Evolutionary conservation across 2,888 invertebrate genomes (phyloP).

Genomic region (Embidobia sp.): DNA sequence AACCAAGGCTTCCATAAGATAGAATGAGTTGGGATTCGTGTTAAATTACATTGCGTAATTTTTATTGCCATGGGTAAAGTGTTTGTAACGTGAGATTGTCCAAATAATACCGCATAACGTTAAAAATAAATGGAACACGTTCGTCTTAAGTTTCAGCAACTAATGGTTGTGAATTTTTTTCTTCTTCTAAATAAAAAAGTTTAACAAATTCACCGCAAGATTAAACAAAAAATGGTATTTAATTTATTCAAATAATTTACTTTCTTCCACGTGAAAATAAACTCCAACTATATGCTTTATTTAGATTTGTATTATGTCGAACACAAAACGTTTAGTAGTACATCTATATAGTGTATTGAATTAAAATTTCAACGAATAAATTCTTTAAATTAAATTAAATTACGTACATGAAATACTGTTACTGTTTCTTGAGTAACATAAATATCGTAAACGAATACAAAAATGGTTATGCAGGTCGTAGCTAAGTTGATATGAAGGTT

Average conservation of each 20-base stretch:
- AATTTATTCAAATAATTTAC: too few species aligned
- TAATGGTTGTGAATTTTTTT: too few species aligned
- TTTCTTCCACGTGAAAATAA: too few species aligned
- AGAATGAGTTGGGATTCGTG: conserved; percentile 75
- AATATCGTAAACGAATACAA: conserved; percentile 65
- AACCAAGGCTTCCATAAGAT: conserved; percentile 45
- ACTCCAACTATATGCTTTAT: too few species aligned
- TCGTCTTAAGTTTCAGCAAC: neutral
- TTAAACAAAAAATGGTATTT: too few species aligned
- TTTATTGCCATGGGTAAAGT: conserved; percentile 73
- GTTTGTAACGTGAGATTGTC: conserved; percentile 71
- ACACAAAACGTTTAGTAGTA: too few species aligned
- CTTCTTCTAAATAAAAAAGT: too few species aligned
- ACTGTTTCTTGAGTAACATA: conserved; percentile 47
- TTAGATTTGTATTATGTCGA: too few species aligned
- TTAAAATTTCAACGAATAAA: too few species aligned
- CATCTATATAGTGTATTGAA: too few species aligned
- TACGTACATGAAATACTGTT: conserved; percentile 16
- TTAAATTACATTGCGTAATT: conserved; percentile 79
- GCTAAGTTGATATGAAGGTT: conserved; percentile 68
- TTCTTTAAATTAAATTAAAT: too few species aligned
- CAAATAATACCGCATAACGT: conserved; percentile 35
- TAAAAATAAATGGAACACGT: conserved; percentile 21
- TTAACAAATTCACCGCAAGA: too few species aligned
- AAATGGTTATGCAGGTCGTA: conserved; percentile 73